Percentiles rank a stretch among this genome's conserved stretches.
phyloP scores from a whole-genome alignment of 1,140 invertebrate species.

The Camponotus pennsylvanicus region DNA sequence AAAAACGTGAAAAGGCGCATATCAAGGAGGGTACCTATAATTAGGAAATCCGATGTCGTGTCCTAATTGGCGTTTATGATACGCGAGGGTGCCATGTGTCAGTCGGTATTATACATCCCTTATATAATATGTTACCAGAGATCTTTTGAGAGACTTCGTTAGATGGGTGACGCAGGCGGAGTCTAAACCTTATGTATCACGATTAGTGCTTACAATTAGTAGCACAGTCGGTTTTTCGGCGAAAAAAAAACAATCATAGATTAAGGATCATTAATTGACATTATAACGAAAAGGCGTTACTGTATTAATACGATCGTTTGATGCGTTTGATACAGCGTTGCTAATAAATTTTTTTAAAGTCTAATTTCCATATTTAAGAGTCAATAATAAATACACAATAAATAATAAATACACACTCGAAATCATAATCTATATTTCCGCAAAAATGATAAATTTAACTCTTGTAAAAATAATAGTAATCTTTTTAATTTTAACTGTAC shows the following conservation, averaged over 20 bases:
- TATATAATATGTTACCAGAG: slow-evolving; percentile 70
- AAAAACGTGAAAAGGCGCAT: slow-evolving; percentile 2
- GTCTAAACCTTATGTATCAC: slow-evolving; percentile 2
- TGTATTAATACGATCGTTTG: neutral
- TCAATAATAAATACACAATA: neutral
- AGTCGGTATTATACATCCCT: slow-evolving; percentile 50
- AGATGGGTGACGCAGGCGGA: neutral
- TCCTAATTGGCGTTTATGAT: slow-evolving; percentile 77
- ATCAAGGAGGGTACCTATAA: slow-evolving; percentile 43
- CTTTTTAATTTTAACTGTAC: neutral
- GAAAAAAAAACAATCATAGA: neutral
- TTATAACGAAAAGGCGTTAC: neutral
- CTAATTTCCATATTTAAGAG: neutral
- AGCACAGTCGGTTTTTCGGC: neutral
- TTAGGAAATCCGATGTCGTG: slow-evolving; percentile 72
- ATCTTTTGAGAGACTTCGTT: slow-evolving; percentile 47
- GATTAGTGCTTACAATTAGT: neutral
- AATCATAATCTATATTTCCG: neutral
- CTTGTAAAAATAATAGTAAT: neutral
- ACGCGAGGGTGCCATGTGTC: slow-evolving; percentile 69
- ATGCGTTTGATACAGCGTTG: neutral
- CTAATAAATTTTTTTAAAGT: neutral
- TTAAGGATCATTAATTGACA: neutral
- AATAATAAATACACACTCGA: neutral
- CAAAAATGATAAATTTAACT: neutral